Base-by-base conservation (phyloP, 2,113 vertebrate genomes). In the Salvelinus namaycush region DNA sequence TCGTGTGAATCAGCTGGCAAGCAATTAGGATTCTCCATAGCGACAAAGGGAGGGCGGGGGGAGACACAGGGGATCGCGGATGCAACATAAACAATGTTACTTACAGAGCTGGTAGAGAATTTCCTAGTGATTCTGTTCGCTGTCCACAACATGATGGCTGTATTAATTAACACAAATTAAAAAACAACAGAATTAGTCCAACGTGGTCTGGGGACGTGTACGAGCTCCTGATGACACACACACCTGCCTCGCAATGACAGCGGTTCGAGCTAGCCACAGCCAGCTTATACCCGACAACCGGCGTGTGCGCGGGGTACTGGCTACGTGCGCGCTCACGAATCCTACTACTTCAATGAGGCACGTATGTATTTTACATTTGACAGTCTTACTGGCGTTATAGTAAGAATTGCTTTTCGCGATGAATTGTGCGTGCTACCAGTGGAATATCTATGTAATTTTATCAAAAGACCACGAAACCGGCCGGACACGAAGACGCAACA, bases 91-190 rank as follows among this genome's bases (percentile, higher is more conserved):
- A 24, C 12, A 31, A 54, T 14, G 51, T 68, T 86, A 94, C 97
- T 99, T 93, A 98, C 97, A 67, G 87, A 91, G 27, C 95, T 79
- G n/a, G 94, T 95, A 92, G 95, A 96, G 92, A 98, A 93, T 83
- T 83, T 93, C 92, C 97, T 92, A 12, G 95, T 82, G 81, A 93
- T 86, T 75, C 87, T 93, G n/a, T 78, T 86, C 48, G 92, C 90
- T 26, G 89, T 87, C 93, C 92, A 93, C 93, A 97, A 80, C 97
- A 98, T 99, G 44, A 80, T 78, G 88, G 66, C 81, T 81, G 49
- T 67, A 76, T 65, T 70, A 18, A 16, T 54, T 18, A 5, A 76
- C 34, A 54, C 27, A n/a, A 27, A 68, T 7, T 31, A 12, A 48
- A 54, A 72, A 1, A 27, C 16, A 20, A 49, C 57, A 31, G 26